Base-by-base conservation (phyloP, 2,113 vertebrate genomes). In the Poeciliopsis turrubarensis region DNA sequence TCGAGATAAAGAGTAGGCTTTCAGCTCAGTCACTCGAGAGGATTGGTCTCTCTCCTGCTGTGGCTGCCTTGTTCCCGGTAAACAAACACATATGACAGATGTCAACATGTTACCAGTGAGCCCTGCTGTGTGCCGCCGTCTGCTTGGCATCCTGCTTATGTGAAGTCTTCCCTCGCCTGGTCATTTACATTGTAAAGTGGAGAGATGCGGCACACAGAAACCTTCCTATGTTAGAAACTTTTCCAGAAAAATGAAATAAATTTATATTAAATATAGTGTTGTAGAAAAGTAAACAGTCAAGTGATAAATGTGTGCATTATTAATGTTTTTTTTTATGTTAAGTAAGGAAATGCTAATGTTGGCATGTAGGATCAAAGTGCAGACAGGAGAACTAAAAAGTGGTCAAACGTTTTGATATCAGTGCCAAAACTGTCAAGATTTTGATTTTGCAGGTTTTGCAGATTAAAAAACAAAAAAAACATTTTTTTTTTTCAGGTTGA, bases 71-170 rank as follows among this genome's bases (percentile, higher is more conserved):
- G 77, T 85, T 91, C 72, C 72, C 12, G 72, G 89, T 83, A 89
- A 88, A 87, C 78, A 89, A 90, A 87, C 86, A 74, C 82, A 75
- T 65, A 84, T 79, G 87, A 88, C 88, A 92, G 85, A 89, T 90
- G 87, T 88, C 88, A 91, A 79, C 84, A 81, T 60, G 60, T 81
- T 77, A 71, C 60, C 81, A 68, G 17, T 30, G 80, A 77, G 81
- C 60, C 75, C 65, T 51, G 74, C 80, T 27, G 62, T 0, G 64
- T 3, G 63, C 22, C 72, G 67, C 65, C 80, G 69, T 75, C 68
- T 69, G 34, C 3, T 31, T 47, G 80, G 77, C 82, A 82, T 27
- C 32, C 71, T 15, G 17, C 67, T 62, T 51, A 39, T 51, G 70
- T 44, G 65, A 65, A 78, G 73, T 27, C 34, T 39, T 78, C 60